Evolutionary conservation across 2,113 vertebrate genomes (phyloP).

Genomic region (Dasyornis broadbenti): DNA sequence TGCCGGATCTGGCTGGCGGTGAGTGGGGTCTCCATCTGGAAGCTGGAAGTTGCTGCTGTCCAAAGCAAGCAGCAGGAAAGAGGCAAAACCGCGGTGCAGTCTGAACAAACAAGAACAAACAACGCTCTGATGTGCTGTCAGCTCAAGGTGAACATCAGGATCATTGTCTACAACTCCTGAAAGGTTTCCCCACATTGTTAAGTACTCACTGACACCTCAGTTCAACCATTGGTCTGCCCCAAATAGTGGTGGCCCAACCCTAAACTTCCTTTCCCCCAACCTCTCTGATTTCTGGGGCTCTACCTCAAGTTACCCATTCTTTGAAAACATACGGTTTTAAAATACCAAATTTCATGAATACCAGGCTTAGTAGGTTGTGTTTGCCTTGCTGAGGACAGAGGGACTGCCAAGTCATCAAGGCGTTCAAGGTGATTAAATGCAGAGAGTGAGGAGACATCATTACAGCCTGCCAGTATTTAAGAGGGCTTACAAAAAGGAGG

Average conservation of each 20-base stretch:
- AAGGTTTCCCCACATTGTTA: not conserved
- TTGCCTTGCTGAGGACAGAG: not conserved
- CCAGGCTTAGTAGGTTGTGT: fast-evolving
- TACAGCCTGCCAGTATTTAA: not conserved
- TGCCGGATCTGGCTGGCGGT: slow-evolving; percentile 88
- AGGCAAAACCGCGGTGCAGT: not conserved
- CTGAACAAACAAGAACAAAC: not conserved
- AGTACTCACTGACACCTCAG: not conserved
- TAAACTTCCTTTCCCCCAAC: not conserved
- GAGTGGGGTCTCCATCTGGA: slow-evolving; percentile 81
- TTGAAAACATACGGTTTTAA: fast-evolving
- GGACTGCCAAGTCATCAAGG: not conserved
- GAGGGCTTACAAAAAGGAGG: not conserved
- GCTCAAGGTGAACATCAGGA: not conserved
- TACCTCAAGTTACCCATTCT: not conserved
- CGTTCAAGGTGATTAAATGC: not conserved
- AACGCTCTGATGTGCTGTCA: fast-evolving
- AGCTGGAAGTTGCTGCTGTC: not conserved
- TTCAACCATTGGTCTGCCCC: not conserved
- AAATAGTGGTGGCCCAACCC: not conserved
- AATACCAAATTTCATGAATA: not conserved
- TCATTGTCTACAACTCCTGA: not conserved
- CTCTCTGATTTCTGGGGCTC: not conserved
- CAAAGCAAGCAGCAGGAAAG: not conserved
- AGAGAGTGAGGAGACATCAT: not conserved